phyloP scores from a whole-genome alignment of 2,113 vertebrate species.

The Sinocyclocheilus anophthalmus region DNA sequence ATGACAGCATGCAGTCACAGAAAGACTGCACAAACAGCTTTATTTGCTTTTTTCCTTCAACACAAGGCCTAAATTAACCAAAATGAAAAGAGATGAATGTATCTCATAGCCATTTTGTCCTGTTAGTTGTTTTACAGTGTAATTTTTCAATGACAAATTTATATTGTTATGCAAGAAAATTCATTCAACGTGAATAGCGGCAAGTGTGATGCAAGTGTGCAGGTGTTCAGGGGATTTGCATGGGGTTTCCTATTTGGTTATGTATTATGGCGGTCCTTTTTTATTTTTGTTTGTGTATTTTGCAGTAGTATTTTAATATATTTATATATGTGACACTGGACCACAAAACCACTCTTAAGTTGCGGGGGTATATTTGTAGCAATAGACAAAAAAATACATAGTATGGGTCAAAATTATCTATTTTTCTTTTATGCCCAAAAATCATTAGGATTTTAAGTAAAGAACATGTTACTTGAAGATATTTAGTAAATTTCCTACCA shows the following conservation, averaged over 20 bases:
- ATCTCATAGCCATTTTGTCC: neutral
- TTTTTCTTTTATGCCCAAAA: too few species aligned
- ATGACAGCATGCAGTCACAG: neutral
- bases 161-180: neutral
- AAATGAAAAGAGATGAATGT: constrained; percentile 6
- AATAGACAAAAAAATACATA: too few species aligned
- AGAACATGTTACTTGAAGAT: too few species aligned
- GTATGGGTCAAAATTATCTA: too few species aligned
- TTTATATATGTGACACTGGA: neutral
- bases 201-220: neutral
- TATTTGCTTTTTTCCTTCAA: constrained; percentile 5
- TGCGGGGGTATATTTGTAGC: too few species aligned
- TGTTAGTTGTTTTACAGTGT: neutral
- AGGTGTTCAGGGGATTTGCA: neutral
- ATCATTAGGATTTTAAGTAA: too few species aligned
- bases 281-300: neutral
- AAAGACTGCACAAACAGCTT: constrained; percentile 1
- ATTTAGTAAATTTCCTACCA: too few species aligned
- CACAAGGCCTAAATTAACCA: constrained; percentile 8
- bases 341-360: too few species aligned
- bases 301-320: neutral
- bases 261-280: neutral
- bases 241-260: neutral
- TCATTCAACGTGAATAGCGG: neutral
- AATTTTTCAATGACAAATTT: neutral